These are phyloP conservation scores for Trissonchulus latispiculum DNA, from an alignment of 2,888 invertebrate genomes.

Conservation along the genomic window DNA sequence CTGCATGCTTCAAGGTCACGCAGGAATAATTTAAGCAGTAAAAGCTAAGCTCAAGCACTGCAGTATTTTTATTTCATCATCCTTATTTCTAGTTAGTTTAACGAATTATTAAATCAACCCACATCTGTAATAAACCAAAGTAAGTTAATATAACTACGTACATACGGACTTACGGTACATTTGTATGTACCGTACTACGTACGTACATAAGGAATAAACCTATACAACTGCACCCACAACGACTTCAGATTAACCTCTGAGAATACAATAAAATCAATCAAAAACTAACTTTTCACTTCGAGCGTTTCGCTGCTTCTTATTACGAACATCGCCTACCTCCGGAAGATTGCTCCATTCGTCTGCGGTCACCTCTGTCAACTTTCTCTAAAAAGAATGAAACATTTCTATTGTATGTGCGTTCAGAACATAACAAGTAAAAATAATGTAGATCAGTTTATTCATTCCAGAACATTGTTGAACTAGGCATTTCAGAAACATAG, in stretches of 20 bases:
- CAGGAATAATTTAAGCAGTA: too few relatives aligned
- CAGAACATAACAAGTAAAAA: not conserved
- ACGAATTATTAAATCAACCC: too few relatives aligned
- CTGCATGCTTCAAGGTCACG: not conserved
- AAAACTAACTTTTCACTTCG: slow-evolving; percentile 67
- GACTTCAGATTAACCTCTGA: not conserved
- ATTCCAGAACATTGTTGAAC: too few relatives aligned
- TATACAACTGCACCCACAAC: not conserved
- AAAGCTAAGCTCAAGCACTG: too few relatives aligned
- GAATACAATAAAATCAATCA: slow-evolving; percentile 3
- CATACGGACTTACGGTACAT: too few relatives aligned
- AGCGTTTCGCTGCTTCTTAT: slow-evolving; percentile 87
- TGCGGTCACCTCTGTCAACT: slow-evolving; percentile 58
- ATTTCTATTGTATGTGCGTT: slow-evolving; percentile 5
- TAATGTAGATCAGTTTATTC: too few relatives aligned
- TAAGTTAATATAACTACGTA: too few relatives aligned
- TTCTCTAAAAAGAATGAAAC: slow-evolving; percentile 47
- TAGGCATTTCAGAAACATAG: too few relatives aligned
- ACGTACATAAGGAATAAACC: slow-evolving; percentile 16
- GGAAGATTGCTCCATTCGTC: slow-evolving; percentile 96
- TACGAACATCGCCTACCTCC: slow-evolving; percentile 97
- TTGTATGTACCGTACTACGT: not conserved
- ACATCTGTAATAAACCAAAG: too few relatives aligned
- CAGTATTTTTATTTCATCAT: too few relatives aligned
- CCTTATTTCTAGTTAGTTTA: too few relatives aligned